Conservation (phyloP, 2,888 invertebrate genomes). For the Dynastes maya region DNA sequence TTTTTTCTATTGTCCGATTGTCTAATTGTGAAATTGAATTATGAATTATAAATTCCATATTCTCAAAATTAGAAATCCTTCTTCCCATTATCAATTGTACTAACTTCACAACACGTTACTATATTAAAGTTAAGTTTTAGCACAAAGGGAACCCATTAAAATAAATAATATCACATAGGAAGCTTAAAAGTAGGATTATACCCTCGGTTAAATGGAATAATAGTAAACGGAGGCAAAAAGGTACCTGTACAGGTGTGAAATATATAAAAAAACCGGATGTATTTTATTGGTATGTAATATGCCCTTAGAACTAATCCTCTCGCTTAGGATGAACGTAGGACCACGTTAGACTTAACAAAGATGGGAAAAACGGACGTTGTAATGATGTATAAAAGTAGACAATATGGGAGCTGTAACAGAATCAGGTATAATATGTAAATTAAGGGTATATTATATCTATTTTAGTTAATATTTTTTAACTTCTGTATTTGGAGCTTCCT, state of each 20-base stretch:
- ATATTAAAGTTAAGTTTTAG: conserved; percentile 27
- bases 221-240: conserved; percentile 45
- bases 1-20: too few relatives aligned
- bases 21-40: too few relatives aligned
- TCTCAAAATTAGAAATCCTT: too few relatives aligned
- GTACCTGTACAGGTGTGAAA: conserved; percentile 57
- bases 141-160: conserved; percentile 29
- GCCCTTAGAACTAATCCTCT: conserved; percentile 47
- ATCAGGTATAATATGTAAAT: conserved; percentile 50
- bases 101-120: conserved; percentile 6
- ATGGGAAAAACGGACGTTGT: conserved; percentile 41
- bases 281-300: conserved; percentile 56
- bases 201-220: conserved; percentile 37
- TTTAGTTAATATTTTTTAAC: conserved; percentile 37
- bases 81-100: too few relatives aligned
- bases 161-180: conserved; percentile 30
- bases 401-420: conserved; percentile 42
- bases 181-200: conserved; percentile 25
- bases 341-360: conserved; percentile 8
- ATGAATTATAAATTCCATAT: too few relatives aligned
- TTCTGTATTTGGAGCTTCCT: conserved; percentile 16
- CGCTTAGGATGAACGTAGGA: conserved; percentile 33
- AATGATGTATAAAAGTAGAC: conserved; percentile 44
- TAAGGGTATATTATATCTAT: conserved; percentile 30
- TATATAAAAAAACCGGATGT: conserved; percentile 57